A percentile compares a stretch with the other conserved stretches of the same genome.
Evolutionary conservation across 1,140 invertebrate genomes (phyloP).

Genomic region (Bombus superbus): DNA sequence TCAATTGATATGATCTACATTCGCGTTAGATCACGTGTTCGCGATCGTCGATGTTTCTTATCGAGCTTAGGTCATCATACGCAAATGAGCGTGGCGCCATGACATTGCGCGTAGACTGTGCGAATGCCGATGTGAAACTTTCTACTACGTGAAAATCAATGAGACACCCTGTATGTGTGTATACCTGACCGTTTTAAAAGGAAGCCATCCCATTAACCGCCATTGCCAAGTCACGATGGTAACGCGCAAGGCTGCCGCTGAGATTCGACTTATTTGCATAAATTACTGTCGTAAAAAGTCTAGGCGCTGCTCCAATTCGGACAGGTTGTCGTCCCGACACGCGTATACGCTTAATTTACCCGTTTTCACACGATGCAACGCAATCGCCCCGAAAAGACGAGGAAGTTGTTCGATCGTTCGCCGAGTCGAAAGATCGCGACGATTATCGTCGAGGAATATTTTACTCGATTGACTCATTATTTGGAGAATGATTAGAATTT

Average conservation of each 20-base stretch:
- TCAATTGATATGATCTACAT: constrained; percentile 57
- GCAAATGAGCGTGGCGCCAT: background rate
- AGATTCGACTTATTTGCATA: constrained; percentile 11
- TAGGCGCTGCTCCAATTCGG: constrained; percentile 25
- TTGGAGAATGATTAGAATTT: background rate
- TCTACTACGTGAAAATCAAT: background rate
- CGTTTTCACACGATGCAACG: background rate
- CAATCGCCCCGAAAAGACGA: background rate
- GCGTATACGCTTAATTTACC: background rate
- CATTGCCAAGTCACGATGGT: background rate
- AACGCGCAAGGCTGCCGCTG: background rate
- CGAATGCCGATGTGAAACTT: background rate
- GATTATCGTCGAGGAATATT: background rate
- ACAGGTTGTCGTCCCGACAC: constrained; percentile 8
- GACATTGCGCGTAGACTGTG: background rate
- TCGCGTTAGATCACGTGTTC: constrained; percentile 25
- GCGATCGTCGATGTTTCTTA: constrained; percentile 2
- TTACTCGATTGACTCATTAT: too few relatives aligned
- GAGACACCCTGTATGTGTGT: background rate
- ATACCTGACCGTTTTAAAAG: background rate
- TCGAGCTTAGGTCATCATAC: background rate
- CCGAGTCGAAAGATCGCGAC: background rate
- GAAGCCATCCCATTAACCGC: constrained; percentile 3
- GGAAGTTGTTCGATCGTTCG: background rate
- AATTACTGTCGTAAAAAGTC: constrained; percentile 12